Percentiles rank a stretch among this genome's conserved stretches.
phyloP scores from a whole-genome alignment of 2,797 vertebrate genomes.

The Danio choprae region DNA sequence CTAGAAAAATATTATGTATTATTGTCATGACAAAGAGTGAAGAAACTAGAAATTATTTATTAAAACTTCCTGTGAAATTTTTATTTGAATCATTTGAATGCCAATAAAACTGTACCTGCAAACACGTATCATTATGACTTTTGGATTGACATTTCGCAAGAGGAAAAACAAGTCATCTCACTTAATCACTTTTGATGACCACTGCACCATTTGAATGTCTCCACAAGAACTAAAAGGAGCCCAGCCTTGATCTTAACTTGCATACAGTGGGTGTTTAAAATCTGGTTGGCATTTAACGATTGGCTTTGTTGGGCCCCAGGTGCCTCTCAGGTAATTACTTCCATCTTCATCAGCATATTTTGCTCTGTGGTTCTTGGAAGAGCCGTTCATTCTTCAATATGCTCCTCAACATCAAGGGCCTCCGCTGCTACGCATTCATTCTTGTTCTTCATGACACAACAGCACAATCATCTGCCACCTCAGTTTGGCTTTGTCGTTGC shows the following conservation, averaged over 20 bases:
- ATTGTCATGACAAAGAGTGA: too few relatives aligned
- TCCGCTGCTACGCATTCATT: too few relatives aligned
- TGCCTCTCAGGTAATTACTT: constrained; percentile 71
- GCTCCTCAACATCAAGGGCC: constrained; percentile 42
- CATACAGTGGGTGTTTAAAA: constrained; percentile 39
- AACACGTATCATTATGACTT: too few relatives aligned
- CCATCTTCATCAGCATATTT: constrained; percentile 64
- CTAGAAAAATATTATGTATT: too few relatives aligned
- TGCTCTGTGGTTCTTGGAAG: constrained; percentile 59
- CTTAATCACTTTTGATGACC: constrained; percentile 41
- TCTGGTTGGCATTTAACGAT: constrained; percentile 57
- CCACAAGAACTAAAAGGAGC: constrained; percentile 21
- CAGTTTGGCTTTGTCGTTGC: constrained; percentile 14
- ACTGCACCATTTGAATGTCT: constrained; percentile 54
- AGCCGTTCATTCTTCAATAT: constrained; percentile 53
- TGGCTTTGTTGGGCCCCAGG: constrained; percentile 59
- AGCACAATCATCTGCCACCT: constrained; percentile 21
- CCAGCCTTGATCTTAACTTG: constrained; percentile 44
- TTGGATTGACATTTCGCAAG: too few relatives aligned
- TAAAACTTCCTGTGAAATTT: too few relatives aligned
- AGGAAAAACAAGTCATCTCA: too few relatives aligned
- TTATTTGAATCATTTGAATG: too few relatives aligned
- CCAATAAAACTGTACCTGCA: too few relatives aligned
- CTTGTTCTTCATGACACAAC: constrained; percentile 16
- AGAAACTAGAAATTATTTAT: too few relatives aligned